A percentile compares a stretch with the other conserved stretches of the same genome.
Conservation (phyloP, 2,888 invertebrate genomes). For the Drosophila anceps region DNA sequence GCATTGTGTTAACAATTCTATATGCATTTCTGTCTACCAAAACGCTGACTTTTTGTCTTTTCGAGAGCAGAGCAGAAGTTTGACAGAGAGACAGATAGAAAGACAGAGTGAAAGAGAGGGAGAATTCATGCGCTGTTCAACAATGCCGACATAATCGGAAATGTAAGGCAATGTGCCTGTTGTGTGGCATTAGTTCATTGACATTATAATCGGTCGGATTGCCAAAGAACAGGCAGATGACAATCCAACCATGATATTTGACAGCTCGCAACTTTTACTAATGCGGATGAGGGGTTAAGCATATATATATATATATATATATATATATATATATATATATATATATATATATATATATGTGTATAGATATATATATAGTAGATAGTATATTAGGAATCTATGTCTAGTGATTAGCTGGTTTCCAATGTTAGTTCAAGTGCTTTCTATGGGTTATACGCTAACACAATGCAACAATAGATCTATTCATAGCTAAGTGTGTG, state of each 20-base stretch:
- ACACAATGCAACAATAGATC: constrained; percentile 41
- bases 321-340: constrained; percentile 3
- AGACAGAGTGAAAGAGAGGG: neutral
- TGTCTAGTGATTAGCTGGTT: constrained; percentile 27
- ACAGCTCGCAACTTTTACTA: constrained; percentile 17
- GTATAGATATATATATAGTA: neutral
- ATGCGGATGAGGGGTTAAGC: constrained; percentile 3
- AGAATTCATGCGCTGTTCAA: constrained; percentile 31
- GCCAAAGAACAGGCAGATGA: constrained; percentile 46
- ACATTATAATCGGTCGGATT: constrained; percentile 60
- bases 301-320: neutral
- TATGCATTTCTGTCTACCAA: constrained; percentile 47
- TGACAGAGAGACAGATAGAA: neutral
- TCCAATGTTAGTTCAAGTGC: constrained; percentile 37
- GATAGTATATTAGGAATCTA: constrained; percentile 7
- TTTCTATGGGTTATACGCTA: constrained; percentile 23
- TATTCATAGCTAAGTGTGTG: constrained; percentile 34
- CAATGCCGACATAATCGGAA: constrained; percentile 67
- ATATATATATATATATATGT: neutral
- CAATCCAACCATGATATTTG: constrained; percentile 36
- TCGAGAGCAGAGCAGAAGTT: neutral
- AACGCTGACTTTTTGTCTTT: constrained; percentile 47
- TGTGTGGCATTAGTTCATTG: constrained; percentile 53
- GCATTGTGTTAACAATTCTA: constrained; percentile 58
- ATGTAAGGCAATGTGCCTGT: constrained; percentile 71